These are phyloP conservation scores for Sardina pilchardus DNA, from an alignment of 2,113 vertebrate species.

Conservation along the genomic window DNA sequence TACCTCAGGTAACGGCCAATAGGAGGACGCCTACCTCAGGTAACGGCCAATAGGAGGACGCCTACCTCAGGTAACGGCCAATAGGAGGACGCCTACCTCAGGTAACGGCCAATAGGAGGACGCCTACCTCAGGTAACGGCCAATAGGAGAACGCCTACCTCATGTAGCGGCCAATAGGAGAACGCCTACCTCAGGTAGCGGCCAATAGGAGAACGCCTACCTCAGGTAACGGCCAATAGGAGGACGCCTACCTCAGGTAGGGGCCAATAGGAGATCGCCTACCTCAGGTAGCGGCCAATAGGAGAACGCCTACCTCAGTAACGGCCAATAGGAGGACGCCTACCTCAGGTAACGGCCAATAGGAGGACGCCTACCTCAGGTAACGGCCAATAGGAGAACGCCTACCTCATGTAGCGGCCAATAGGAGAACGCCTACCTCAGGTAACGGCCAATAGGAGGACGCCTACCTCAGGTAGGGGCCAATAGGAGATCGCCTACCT, in stretches of 20 bases:
- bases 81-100: background rate
- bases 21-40: background rate
- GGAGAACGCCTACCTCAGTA: no score
- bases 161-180: no score
- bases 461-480: conserved; percentile 78
- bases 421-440: background rate
- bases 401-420: background rate
- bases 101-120: background rate
- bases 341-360: background rate
- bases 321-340: no score
- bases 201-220: background rate
- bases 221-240: background rate
- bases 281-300: background rate
- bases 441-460: conserved; percentile 73
- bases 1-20: background rate
- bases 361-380: no score
- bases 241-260: background rate
- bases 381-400: background rate
- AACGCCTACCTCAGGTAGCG: background rate
- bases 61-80: background rate
- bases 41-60: no score
- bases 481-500: conserved; percentile 81
- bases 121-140: no score
- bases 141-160: no score
- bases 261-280: background rate